phyloP scores from a whole-genome alignment of 2,888 invertebrate genomes.

The Cataglyphis albicans region DNA sequence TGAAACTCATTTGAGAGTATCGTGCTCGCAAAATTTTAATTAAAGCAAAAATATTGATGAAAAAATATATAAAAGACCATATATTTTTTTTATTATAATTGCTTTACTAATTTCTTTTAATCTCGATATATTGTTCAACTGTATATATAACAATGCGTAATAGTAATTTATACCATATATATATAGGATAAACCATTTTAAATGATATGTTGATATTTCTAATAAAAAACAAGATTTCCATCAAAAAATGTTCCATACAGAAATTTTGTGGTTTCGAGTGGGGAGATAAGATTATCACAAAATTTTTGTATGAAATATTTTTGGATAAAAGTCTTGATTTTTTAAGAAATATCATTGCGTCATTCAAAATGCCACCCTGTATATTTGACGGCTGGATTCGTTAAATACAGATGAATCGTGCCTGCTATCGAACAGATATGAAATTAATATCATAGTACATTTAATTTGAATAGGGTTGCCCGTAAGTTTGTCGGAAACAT shows the following conservation, averaged over 20 bases:
- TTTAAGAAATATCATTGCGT: no score
- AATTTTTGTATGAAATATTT: no score
- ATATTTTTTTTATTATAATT: not conserved
- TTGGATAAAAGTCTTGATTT: no score
- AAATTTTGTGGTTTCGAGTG: no score
- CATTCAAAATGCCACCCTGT: no score
- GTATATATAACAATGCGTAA: not conserved
- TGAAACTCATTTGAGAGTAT: not conserved
- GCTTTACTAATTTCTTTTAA: not conserved
- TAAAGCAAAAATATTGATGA: not conserved
- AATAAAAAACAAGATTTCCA: no score
- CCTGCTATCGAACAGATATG: not conserved
- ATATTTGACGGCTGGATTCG: not conserved
- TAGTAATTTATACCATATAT: not conserved
- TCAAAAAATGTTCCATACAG: no score
- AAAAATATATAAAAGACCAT: not conserved
- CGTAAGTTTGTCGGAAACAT: not conserved
- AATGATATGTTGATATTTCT: no score
- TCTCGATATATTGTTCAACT: not conserved
- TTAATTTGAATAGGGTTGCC: constrained; percentile 23
- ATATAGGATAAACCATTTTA: no score
- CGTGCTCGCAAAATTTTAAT: not conserved
- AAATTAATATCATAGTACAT: constrained; percentile 41
- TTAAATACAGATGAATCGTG: constrained; percentile 7
- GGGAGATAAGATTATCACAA: no score